Base-by-base conservation (phyloP, 1,140 invertebrate genomes). In the Vanessa tameamea region DNA sequence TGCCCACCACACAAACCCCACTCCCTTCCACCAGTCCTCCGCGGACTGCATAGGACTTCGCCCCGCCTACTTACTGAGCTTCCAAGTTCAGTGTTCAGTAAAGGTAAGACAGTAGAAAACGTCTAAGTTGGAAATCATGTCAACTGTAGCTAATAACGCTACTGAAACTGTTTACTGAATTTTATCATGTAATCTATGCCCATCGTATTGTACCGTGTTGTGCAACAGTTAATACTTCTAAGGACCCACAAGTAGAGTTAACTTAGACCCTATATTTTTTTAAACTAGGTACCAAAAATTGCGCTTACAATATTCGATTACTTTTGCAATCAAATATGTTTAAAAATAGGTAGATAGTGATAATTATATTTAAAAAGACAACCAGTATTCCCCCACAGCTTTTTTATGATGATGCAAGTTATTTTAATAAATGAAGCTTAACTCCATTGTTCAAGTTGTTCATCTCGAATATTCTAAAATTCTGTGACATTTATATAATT, bases 41-140 rank as follows among this genome's bases (percentile, higher is more conserved):
- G 15, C 69, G 66, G 61, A 68, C 69, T 31, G 57, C 76, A 26
- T 72, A 72, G 71, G 64, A 65, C 50, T 43, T 67, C 57, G 20
- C 26, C 13, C 57, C 23, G 8, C 14, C 26, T 20, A 23, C 53
- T 20, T 23, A 23, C 13, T 57, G 53, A 57, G 20, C n/a, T 7
- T 26, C 37, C 37, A 43, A 23, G n/a, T 15, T 53, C 20, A 23
- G 53, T n/a, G 53, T 55, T 55, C 53, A 57, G 37, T 43, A 43
- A 43, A 57, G 16, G 20, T 57, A 50, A 50, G 48, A 15, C 13
- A 50, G 48, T 55, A 55, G 16, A n/a, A n/a, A 55, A 16, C 51
- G 11, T 14, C 48, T 12, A 53, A 53, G 50, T n/a, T 53, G 50
- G 15, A n/a, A 53, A 16, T 53, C 50, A n/a, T 53, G 50, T n/a